These are phyloP conservation scores for Cloeon dipterum DNA, from an alignment of 2,888 invertebrate species.

Conservation along the genomic window DNA sequence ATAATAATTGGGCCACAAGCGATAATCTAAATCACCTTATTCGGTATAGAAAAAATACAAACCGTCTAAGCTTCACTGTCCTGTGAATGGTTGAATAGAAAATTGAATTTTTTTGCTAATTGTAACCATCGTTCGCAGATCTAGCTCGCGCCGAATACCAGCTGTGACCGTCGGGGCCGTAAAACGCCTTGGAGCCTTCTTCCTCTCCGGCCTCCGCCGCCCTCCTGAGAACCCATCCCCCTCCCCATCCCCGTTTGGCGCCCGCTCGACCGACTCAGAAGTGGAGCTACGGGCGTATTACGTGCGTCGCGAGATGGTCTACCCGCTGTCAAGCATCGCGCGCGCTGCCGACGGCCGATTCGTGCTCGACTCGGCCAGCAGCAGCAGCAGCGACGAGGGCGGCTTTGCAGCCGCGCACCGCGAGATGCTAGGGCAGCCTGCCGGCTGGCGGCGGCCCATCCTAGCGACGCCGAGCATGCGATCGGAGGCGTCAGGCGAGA, in stretches of 20 bases:
- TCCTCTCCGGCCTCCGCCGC: constrained; percentile 13
- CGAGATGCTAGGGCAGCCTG: constrained; percentile 25
- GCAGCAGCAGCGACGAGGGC: constrained; percentile 58
- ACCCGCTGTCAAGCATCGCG: constrained; percentile 39
- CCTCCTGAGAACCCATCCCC: not conserved
- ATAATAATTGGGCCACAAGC: too few relatives aligned
- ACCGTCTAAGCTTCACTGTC: too few relatives aligned
- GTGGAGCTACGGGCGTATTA: constrained; percentile 1
- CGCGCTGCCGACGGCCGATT: constrained; percentile 53
- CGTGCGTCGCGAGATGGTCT: constrained; percentile 1
- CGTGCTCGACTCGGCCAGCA: constrained; percentile 32
- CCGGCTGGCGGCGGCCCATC: constrained; percentile 38
- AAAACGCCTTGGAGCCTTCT: constrained; percentile 47
- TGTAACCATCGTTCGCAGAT: constrained; percentile 46
- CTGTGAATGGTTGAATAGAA: too few relatives aligned
- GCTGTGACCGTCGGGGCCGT: constrained; percentile 53
- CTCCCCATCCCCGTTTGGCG: not conserved
- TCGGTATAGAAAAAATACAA: too few relatives aligned
- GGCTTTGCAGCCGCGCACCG: constrained; percentile 55
- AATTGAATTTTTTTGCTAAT: too few relatives aligned
- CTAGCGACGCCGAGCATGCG: constrained; percentile 40
- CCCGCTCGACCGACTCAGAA: constrained; percentile 2
- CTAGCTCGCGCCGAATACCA: constrained; percentile 88
- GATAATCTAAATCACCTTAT: too few relatives aligned
- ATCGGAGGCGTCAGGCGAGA: constrained; percentile 36